Evolutionary conservation across 2,113 vertebrate species (phyloP).

Genomic region (Nansenia antarctica): DNA sequence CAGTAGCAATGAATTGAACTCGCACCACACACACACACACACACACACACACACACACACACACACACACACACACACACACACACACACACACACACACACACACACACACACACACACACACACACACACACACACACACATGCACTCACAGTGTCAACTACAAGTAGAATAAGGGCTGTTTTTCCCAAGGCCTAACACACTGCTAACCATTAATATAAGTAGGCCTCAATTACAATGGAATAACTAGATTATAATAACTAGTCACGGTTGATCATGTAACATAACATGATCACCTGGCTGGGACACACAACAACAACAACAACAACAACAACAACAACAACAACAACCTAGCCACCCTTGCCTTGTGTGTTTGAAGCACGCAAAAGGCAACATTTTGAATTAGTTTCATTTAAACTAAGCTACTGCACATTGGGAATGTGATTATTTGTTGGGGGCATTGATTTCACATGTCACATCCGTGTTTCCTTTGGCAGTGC

Average conservation of each 20-base stretch:
- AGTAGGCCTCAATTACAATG: no score
- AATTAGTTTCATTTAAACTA: not conserved
- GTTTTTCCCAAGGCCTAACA: no score
- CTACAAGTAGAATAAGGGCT: not conserved
- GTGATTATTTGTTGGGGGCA: not conserved
- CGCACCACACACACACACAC: constrained; percentile 48
- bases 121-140: constrained; percentile 11
- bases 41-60: constrained; percentile 8
- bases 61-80: constrained; percentile 14
- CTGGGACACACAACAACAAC: no score
- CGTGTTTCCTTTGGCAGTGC: constrained; percentile 24
- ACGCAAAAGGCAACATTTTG: no score
- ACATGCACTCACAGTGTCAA: constrained; percentile 11
- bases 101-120: not conserved
- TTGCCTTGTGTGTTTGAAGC: not conserved
- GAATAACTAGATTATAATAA: no score
- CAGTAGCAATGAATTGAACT: constrained; percentile 56
- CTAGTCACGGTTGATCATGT: no score
- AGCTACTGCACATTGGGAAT: not conserved
- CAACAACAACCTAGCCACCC: no score
- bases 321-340: no score
- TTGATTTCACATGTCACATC: constrained; percentile 9
- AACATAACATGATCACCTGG: no score
- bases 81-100: constrained; percentile 8
- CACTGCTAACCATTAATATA: no score